phyloP scores from a whole-genome alignment of 2,797 vertebrate genomes.

The Parauchenoglanis ngamensis region DNA sequence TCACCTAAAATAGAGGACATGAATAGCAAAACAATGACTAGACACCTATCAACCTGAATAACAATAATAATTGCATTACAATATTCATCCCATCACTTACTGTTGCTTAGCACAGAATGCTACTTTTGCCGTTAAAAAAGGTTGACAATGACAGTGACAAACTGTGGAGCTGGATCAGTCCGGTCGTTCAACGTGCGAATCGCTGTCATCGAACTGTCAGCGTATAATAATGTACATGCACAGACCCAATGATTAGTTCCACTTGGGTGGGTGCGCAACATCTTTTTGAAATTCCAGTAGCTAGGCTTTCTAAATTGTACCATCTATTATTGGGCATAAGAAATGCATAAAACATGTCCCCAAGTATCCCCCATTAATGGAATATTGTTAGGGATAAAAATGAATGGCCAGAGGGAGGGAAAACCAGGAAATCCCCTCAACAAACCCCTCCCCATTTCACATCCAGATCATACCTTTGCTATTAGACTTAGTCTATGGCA shows the following conservation, averaged over 20 bases:
- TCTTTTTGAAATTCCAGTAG: not conserved
- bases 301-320: not conserved
- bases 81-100: not conserved
- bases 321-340: not conserved
- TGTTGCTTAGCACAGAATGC: not conserved
- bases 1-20: not conserved
- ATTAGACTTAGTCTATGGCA: not conserved
- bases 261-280: not conserved
- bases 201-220: not conserved
- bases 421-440: not conserved
- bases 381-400: not conserved
- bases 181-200: not conserved
- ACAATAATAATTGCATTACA: not conserved
- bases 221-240: not conserved
- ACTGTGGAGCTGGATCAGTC: not conserved
- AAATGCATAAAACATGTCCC: not conserved
- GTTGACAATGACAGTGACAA: not conserved
- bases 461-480: not conserved
- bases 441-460: too few relatives aligned
- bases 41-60: too few relatives aligned
- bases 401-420: not conserved
- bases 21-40: not conserved
- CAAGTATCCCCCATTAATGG: not conserved
- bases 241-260: not conserved
- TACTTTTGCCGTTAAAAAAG: not conserved